Base-by-base conservation (phyloP, 2,797 vertebrate genomes). In the Pristis pectinata region DNA sequence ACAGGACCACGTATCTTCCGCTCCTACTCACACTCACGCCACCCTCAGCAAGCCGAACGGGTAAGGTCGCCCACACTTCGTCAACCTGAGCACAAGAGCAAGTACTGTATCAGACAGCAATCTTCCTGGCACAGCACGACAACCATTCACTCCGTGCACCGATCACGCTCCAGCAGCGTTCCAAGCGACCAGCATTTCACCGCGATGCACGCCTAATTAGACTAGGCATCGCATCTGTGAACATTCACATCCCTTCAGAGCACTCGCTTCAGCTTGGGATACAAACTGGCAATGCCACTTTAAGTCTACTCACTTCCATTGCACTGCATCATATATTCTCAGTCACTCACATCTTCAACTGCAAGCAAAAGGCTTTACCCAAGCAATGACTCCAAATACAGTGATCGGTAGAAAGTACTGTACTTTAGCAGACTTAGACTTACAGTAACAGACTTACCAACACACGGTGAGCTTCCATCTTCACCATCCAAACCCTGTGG, bases 41-140 rank as follows among this genome's bases (percentile, higher is more conserved):
- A 7, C 96, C 97, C 41, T 94, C 94, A 0, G 74, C 95, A 74
- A 97, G 95, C 0, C 59, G 96, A 93, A 98, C 96, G 0, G 98
- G 98, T 92, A 98, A 96, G 37, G 95, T 97, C 79, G n/a, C 97
- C 97, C 97, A 98, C 94, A 98, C 94, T 0, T 96, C 96, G 95
- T 98, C 98, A 93, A 98, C 97, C 98, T 98, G 95, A 13, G 94
- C 10, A 94, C 34, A 91, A 91, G 41, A 94, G 93, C 11, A 82
- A 76, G n/a, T 34, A 3, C 27, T 56, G 15, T 17, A 41, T 93
- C 10, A 59, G 17, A 9, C 37, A 44, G 22, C 13, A 89, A 5
- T 3, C 27, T 56, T 85, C 8, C 49, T 30, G 49, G 11, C 19
- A 11, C 6, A 56, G 9, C 53, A 24, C 22, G 10, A 44, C 82